Percentiles rank a stretch among this genome's conserved stretches.
Conservation (phyloP, 2,797 vertebrate genomes). For the Chloroceryle amazona region DNA sequence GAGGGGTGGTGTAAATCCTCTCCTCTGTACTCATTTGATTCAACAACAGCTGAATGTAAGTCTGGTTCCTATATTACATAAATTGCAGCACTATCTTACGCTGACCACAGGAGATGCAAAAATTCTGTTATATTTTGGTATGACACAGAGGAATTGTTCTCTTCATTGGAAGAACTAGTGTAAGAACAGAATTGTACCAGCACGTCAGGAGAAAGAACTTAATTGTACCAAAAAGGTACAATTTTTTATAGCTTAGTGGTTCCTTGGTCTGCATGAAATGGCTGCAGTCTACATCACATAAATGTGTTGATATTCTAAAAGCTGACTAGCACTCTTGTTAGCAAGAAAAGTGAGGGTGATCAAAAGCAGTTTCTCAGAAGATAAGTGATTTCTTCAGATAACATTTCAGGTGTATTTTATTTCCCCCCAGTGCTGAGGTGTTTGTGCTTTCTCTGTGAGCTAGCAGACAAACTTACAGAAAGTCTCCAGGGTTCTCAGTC, state of each 20-base stretch:
- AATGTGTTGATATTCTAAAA: not conserved
- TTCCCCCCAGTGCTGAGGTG: not conserved
- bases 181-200: not conserved
- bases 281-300: not conserved
- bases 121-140: not conserved
- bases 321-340: not conserved
- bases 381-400: not conserved
- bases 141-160: not conserved
- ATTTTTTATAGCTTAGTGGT: not conserved
- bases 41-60: not conserved
- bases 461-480: not conserved
- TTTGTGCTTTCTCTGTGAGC: not conserved
- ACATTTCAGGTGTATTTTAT: not conserved
- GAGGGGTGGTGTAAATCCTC: not conserved
- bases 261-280: not conserved
- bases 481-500: constrained; percentile 34
- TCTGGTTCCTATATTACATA: not conserved
- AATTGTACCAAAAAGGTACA: not conserved
- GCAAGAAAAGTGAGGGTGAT: not conserved
- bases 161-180: not conserved
- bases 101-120: not conserved
- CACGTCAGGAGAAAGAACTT: not conserved
- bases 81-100: not conserved
- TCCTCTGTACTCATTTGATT: not conserved
- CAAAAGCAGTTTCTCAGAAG: not conserved